phyloP scores from a whole-genome alignment of 37 sponge, comb jelly and placozoan species.

The Mnemiopsis leidyi region DNA sequence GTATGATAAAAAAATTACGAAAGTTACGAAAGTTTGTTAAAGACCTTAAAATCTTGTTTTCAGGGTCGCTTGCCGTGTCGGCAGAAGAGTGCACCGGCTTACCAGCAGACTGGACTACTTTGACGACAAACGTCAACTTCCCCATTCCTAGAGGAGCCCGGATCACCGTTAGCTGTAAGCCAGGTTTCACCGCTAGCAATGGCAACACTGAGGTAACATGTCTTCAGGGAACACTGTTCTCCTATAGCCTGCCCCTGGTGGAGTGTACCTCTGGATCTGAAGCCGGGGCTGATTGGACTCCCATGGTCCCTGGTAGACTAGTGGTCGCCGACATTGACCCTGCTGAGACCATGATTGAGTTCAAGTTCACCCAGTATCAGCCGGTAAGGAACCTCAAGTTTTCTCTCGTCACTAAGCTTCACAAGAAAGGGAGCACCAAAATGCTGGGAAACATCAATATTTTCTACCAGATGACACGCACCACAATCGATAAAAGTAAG shows the following conservation, averaged over 20 bases:
- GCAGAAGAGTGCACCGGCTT: background rate
- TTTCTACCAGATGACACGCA: background rate
- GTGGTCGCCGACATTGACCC: background rate
- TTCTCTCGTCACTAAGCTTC: background rate
- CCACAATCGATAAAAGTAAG: background rate
- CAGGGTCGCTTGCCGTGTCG: background rate
- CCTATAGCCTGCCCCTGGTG: background rate
- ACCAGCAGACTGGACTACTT: background rate
- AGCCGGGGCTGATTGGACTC: background rate
- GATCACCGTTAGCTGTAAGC: background rate
- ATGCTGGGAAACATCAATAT: background rate
- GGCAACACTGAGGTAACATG: background rate
- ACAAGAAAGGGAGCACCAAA: background rate
- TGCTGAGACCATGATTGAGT: background rate
- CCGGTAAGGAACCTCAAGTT: background rate
- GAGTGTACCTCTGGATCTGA: background rate
- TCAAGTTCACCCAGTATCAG: background rate
- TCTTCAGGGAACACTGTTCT: background rate
- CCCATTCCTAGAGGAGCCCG: background rate
- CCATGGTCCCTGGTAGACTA: background rate
- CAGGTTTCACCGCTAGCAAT: background rate
- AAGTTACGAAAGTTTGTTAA: too few relatives aligned
- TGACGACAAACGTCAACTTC: background rate
- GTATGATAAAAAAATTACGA: too few relatives aligned
- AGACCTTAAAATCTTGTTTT: too few relatives aligned